Conservation (phyloP, 1,140 invertebrate genomes). For the Phthorimaea operculella region DNA sequence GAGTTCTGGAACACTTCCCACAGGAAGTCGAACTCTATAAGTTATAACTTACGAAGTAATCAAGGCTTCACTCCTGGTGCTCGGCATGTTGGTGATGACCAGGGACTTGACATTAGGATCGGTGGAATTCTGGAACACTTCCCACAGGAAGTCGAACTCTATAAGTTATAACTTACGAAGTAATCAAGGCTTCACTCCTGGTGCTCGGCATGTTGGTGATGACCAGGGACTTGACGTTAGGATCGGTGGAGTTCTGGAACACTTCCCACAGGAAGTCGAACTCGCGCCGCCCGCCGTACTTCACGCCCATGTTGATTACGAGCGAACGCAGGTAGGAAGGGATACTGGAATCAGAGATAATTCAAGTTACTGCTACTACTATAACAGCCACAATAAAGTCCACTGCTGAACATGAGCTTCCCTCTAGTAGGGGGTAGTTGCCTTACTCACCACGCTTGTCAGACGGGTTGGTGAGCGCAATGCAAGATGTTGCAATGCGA, state of each 20-base stretch:
- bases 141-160: conserved; percentile 89
- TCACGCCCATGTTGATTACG: conserved; percentile 85
- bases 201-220: conserved; percentile 78
- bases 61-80: conserved; percentile 69
- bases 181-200: conserved; percentile 63
- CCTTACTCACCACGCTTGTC: too few species aligned
- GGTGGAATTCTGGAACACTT: conserved; percentile 75
- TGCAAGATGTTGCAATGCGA: too few species aligned
- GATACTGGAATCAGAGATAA: conserved; percentile 68
- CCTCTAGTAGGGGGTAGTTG: too few species aligned
- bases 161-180: conserved; percentile 46
- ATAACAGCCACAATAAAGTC: too few species aligned
- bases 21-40: conserved; percentile 89
- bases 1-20: conserved; percentile 78
- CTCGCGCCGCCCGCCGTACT: conserved; percentile 78
- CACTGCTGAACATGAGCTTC: too few species aligned
- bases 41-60: conserved; percentile 45
- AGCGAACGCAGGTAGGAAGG: conserved; percentile 80
- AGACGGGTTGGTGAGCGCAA: too few species aligned
- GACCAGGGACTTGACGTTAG: conserved; percentile 76
- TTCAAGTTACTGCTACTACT: too few species aligned
- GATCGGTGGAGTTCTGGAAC: conserved; percentile 78
- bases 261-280: conserved; percentile 86
- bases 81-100: conserved; percentile 77
- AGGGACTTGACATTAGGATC: conserved; percentile 79